Evolutionary conservation across 1,140 invertebrate genomes (phyloP).

Genomic region (Bicyclus anynana): DNA sequence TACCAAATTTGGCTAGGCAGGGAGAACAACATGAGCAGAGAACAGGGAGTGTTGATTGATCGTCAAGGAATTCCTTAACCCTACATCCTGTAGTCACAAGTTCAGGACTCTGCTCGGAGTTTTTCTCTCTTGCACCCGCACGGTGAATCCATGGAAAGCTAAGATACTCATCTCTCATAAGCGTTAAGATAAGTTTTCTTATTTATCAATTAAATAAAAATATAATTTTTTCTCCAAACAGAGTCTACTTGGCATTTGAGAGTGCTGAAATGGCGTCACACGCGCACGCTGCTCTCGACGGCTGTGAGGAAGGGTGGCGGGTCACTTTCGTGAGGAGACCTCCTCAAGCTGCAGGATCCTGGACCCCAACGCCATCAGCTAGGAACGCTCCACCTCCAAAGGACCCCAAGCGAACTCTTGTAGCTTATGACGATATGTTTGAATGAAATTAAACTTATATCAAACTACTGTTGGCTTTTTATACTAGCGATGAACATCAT

Average conservation of each 20-base stretch:
- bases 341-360: conserved; percentile 38
- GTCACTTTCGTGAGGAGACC: conserved; percentile 43
- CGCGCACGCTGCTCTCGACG: conserved; percentile 93
- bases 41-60: too few relatives aligned
- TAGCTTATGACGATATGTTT: conserved; percentile 68
- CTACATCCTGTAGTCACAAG: too few relatives aligned
- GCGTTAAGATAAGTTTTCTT: too few relatives aligned
- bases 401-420: conserved; percentile 54
- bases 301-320: conserved; percentile 84
- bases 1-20: too few relatives aligned
- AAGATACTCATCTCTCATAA: too few relatives aligned
- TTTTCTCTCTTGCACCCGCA: too few relatives aligned
- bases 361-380: conserved; percentile 44
- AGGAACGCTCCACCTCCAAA: conserved; percentile 56
- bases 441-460: conserved; percentile 37
- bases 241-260: conserved; percentile 96
- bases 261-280: conserved; percentile 90
- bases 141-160: too few relatives aligned
- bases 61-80: too few relatives aligned
- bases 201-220: neutral
- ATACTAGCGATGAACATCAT: too few relatives aligned
- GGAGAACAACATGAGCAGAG: too few relatives aligned
- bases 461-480: too few relatives aligned
- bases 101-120: too few relatives aligned
- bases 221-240: conserved; percentile 49